A percentile compares a stretch with the other conserved stretches of the same genome.
Evolutionary conservation across 2,797 vertebrate genomes (phyloP).

Genomic region (Ispidina lecontei): DNA sequence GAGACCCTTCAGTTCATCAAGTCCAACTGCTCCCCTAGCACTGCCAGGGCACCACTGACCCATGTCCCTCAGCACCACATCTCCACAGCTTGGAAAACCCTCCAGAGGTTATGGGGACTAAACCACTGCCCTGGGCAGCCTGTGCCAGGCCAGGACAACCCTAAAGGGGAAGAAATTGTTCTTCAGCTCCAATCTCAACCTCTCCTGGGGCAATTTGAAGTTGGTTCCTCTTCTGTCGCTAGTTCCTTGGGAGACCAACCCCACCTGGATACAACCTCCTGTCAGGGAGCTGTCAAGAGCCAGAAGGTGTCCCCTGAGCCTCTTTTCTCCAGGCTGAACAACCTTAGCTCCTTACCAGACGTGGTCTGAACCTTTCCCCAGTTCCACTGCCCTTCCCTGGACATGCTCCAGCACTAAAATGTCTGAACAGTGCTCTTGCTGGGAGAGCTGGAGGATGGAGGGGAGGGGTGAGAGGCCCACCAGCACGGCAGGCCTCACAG

Average conservation of each 20-base stretch:
- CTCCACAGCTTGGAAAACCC: neutral
- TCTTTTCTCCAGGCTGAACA: neutral
- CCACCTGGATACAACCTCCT: neutral
- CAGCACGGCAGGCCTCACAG: neutral
- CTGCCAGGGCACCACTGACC: neutral
- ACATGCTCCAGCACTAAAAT: neutral
- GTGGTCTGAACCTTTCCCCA: too few species aligned
- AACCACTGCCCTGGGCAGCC: neutral
- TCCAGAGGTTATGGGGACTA: neutral
- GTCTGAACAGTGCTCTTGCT: neutral
- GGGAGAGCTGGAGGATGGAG: neutral
- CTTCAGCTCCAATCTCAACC: neutral
- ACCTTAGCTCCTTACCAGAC: too few species aligned
- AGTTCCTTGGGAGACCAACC: neutral
- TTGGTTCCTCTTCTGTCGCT: neutral
- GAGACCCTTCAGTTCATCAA: neutral
- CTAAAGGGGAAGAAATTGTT: neutral
- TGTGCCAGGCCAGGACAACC: neutral
- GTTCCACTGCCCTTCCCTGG: neutral
- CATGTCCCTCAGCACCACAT: neutral
- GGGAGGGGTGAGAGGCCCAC: neutral
- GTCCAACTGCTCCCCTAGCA: neutral
- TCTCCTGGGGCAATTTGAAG: neutral
- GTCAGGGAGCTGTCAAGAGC: neutral
- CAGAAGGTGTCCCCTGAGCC: neutral